A percentile compares a stretch with the other conserved stretches of the same genome.
Conservation (phyloP, 2,113 vertebrate species). For the Shinisaurus crocodilurus region DNA sequence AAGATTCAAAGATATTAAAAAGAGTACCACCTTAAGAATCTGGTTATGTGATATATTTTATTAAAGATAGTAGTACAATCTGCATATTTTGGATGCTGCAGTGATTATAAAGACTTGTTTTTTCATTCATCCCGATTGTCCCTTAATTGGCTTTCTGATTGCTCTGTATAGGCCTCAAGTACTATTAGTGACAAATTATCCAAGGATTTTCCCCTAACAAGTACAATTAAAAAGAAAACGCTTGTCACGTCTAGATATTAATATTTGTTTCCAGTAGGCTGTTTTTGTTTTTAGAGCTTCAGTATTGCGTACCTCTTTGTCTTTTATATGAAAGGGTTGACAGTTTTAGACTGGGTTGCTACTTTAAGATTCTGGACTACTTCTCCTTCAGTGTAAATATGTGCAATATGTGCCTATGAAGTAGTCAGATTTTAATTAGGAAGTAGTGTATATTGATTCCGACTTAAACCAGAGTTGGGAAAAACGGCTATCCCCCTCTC, state of each 20-base stretch:
- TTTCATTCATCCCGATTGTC: not conserved
- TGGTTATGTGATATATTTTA: not conserved
- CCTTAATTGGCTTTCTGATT: not conserved
- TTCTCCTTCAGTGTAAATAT: not conserved
- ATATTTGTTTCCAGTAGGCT: not conserved
- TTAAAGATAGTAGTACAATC: not conserved
- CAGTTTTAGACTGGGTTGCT: not conserved
- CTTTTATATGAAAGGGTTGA: not conserved
- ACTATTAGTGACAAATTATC: not conserved
- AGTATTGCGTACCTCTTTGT: not conserved
- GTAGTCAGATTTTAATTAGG: not conserved
- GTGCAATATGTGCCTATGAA: not conserved
- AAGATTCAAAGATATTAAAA: not conserved
- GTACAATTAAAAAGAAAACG: not conserved
- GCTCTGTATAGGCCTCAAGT: not conserved
- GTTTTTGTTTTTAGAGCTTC: not conserved
- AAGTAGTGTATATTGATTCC: not conserved
- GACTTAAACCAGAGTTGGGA: not conserved
- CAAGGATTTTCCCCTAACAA: not conserved
- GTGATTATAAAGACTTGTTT: conserved; percentile 9
- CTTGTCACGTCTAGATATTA: not conserved
- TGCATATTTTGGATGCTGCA: conserved; percentile 10
- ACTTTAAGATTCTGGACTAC: not conserved
- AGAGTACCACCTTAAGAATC: conserved; percentile 5
- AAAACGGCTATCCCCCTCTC: not conserved